A percentile compares a stretch with the other conserved stretches of the same genome.
phyloP scores from a whole-genome alignment of 2,888 invertebrate species.

The Drosophila ustulata region DNA sequence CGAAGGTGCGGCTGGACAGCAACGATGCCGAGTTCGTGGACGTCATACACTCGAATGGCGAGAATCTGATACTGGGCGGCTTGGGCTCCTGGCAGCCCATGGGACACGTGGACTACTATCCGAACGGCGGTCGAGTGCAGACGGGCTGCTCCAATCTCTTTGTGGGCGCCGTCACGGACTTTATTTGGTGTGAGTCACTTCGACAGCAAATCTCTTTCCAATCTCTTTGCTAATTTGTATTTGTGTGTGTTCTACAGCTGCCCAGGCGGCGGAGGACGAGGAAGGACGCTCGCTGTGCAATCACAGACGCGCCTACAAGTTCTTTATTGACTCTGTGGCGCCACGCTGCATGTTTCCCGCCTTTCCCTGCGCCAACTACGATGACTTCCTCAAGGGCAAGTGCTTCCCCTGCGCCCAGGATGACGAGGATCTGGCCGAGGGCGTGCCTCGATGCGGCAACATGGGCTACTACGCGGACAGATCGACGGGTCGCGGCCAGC shows the following conservation, averaged over 20 bases:
- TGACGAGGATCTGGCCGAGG: constrained; percentile 81
- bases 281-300: constrained; percentile 96
- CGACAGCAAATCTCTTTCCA: no score
- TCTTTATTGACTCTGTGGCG: constrained; percentile 97
- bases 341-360: constrained; percentile 96
- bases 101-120: constrained; percentile 96
- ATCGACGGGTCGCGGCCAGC: constrained; percentile 92
- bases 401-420: constrained; percentile 89
- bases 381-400: constrained; percentile 91
- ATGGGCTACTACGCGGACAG: constrained; percentile 97
- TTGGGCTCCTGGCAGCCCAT: constrained; percentile 94
- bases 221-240: constrained; percentile 13
- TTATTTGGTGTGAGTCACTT: constrained; percentile 91
- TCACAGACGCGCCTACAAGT: constrained; percentile 96
- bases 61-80: constrained; percentile 95
- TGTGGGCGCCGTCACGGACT: constrained; percentile 95
- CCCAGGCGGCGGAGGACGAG: constrained; percentile 91
- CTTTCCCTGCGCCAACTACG: constrained; percentile 94
- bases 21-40: constrained; percentile 95
- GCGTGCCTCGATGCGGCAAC: constrained; percentile 90
- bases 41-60: constrained; percentile 97
- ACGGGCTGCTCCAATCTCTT: constrained; percentile 97
- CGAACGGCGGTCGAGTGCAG: constrained; percentile 96
- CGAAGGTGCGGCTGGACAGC: constrained; percentile 92
- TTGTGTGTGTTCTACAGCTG: constrained; percentile 65